Conservation (phyloP, 1,140 invertebrate species). For the Scaptodrosophila lebanonensis region DNA sequence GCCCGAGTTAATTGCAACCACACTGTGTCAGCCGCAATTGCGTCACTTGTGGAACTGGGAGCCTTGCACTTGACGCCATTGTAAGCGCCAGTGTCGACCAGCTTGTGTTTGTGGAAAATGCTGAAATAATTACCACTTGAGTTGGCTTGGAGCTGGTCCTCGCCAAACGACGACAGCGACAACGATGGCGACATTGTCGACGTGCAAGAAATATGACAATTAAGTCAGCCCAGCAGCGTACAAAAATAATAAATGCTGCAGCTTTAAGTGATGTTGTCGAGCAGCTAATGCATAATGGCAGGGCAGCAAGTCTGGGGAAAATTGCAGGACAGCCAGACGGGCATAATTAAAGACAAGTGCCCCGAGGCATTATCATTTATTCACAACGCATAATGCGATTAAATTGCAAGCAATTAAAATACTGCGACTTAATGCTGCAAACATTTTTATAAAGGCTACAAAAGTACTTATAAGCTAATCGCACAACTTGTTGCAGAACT, state of each 20-base stretch:
- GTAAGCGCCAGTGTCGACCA: background rate
- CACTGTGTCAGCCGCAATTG: constrained; percentile 2
- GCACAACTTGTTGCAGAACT: no score
- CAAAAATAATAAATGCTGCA: constrained; percentile 22
- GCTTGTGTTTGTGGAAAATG: constrained; percentile 31
- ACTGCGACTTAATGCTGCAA: background rate
- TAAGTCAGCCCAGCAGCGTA: constrained; percentile 24
- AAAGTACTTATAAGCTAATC: no score
- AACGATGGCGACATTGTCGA: no score
- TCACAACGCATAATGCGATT: constrained; percentile 14
- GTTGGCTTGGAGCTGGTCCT: constrained; percentile 7
- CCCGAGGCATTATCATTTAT: constrained; percentile 1
- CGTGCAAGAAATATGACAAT: constrained; percentile 55
- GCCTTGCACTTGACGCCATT: constrained; percentile 51
- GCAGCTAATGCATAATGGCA: background rate
- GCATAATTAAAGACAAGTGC: constrained; percentile 8
- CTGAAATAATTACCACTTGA: constrained; percentile 60
- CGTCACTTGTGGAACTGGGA: constrained; percentile 39
- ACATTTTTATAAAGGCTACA: no score
- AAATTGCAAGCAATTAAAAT: constrained; percentile 33
- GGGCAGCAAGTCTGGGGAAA: background rate
- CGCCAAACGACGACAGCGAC: no score
- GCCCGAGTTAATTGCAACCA: constrained; percentile 20
- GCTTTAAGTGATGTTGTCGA: background rate
- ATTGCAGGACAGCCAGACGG: background rate